These are phyloP conservation scores for Aphidoletes aphidimyza DNA, from an alignment of 2,888 invertebrate genomes.

Conservation along the genomic window DNA sequence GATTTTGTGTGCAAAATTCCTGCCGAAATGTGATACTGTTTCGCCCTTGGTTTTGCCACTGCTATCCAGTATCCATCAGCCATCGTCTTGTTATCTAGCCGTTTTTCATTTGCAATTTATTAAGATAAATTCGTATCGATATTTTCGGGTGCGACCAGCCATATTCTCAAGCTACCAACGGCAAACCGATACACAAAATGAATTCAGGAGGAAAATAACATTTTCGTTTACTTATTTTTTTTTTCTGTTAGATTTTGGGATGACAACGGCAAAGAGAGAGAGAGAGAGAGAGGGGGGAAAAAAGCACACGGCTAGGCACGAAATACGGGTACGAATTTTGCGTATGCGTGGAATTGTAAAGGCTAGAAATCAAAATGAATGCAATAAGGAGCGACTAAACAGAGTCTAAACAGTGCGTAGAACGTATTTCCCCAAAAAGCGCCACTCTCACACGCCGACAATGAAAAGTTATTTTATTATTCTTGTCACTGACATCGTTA, in stretches of 20 bases:
- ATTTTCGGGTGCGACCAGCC: background rate
- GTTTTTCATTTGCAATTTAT: constrained; percentile 46
- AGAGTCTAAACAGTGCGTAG: background rate
- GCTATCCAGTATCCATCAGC: background rate
- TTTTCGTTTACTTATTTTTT: too few species aligned
- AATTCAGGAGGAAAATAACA: constrained; percentile 36
- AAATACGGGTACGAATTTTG: background rate
- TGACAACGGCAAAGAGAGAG: background rate
- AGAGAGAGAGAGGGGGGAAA: background rate
- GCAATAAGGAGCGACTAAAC: constrained; percentile 29
- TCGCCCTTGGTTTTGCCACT: background rate
- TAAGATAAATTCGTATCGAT: constrained; percentile 46
- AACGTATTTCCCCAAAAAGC: background rate
- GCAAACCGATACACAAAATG: background rate
- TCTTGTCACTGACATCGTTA: constrained; percentile 56
- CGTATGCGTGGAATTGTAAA: constrained; percentile 22
- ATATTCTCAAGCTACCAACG: background rate
- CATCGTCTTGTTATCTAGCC: constrained; percentile 33
- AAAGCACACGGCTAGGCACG: background rate
- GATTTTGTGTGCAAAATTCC: background rate
- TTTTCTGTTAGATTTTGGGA: too few species aligned
- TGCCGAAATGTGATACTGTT: background rate
- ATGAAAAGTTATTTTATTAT: constrained; percentile 55
- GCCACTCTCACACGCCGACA: background rate
- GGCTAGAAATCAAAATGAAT: constrained; percentile 46